Base-by-base conservation (phyloP, 1,140 invertebrate genomes). In the Chelonus insularis region DNA sequence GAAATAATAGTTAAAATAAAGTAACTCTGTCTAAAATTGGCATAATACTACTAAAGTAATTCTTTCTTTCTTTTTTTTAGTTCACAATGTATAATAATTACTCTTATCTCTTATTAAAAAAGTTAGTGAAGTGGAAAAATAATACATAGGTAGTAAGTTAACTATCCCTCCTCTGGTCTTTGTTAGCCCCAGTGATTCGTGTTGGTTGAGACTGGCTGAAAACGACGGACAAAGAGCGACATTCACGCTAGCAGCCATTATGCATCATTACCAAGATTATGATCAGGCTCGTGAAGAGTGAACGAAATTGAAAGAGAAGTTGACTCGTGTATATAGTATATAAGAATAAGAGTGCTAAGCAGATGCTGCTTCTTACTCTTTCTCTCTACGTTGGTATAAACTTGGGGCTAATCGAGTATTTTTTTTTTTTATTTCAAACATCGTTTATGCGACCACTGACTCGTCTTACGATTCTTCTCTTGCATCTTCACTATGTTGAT, bases 261-360 rank as follows among this genome's bases (percentile, higher is more conserved):
- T 77, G 78, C 78, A 75, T 81, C 78, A 81, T 82, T 82, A 82
- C 79, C 76, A 71, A 81, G 79, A 81, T 80, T 82, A 81, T 74
- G 73, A 82, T 82, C 80, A 69, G 69, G 68, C 69, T 64, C 66
- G 61, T 60, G 60, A 47, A 55, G 64, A 56, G 60, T 45, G 56
- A 54, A 63, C 62, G 62, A 59, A 62, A 57, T 57, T 63, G 47
- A 63, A 66, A 63, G 39, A 63, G 32, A 37, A 39, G 37, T 32
- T 11, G 9, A 32, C 43, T 23, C 36, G 58, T 41, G 58, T 7
- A 29, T 7, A 29, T 29, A 29, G 7, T 29, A 29, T 29, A 29
- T 29, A 29, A 4, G 7, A 4, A 29, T 29, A 4, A 29, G 3
- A 56, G 50, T 20, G 20, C 43, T 32, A 20, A 12, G 23, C 36